Conservation (phyloP, 2,797 vertebrate species). For the Sebastes paucispinis region DNA sequence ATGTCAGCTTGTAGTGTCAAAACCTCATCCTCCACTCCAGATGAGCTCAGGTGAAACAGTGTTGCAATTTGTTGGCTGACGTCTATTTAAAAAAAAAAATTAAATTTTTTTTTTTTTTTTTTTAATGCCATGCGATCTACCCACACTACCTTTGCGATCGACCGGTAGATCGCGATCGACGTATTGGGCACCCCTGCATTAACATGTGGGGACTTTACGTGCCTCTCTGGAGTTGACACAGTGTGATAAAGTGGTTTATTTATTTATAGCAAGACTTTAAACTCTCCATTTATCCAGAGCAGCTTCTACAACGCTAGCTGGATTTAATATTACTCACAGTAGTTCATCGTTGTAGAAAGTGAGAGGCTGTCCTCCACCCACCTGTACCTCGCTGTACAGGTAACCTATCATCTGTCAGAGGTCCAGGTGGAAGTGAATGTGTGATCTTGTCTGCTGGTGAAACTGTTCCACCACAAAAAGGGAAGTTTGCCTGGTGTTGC, state of each 20-base stretch:
- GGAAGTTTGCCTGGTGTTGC: conserved; percentile 23
- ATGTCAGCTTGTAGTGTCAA: too few species aligned
- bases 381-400: not conserved
- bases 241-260: not conserved
- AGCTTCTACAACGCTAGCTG: not conserved
- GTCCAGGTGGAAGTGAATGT: conserved; percentile 17
- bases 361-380: not conserved
- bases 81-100: too few species aligned
- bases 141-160: too few species aligned
- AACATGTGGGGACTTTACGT: not conserved
- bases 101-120: too few species aligned
- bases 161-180: too few species aligned
- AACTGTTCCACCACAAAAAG: conserved; percentile 7
- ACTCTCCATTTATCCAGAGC: not conserved
- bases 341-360: not conserved
- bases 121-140: too few species aligned
- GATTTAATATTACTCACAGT: not conserved
- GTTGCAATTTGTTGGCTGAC: too few species aligned
- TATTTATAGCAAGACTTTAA: conserved; percentile 2
- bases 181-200: not conserved
- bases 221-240: not conserved
- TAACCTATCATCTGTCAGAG: not conserved
- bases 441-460: conserved; percentile 11
- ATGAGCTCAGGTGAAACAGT: too few species aligned
- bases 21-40: too few species aligned